Conservation (phyloP, 2,888 invertebrate species). For the Scaptomyza cyrtandrae region DNA sequence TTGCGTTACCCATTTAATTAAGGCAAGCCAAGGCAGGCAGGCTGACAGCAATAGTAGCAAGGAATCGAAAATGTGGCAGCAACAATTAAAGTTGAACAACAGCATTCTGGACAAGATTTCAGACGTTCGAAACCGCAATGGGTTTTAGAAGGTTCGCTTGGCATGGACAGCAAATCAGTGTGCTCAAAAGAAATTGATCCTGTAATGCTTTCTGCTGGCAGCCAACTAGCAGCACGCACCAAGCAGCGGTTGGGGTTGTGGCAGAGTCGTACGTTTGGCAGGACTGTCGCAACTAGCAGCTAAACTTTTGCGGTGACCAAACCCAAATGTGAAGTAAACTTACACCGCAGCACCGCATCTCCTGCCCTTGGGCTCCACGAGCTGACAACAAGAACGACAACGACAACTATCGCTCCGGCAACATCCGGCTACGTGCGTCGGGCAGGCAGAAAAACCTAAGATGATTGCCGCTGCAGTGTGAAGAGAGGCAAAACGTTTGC, state of each 20-base stretch:
- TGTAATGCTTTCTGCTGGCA: conserved; percentile 54
- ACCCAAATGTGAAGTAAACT: conserved; percentile 61
- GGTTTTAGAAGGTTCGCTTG: conserved; percentile 11
- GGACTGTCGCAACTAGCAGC: conserved; percentile 55
- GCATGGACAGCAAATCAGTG: conserved; percentile 49
- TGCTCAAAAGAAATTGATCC: conserved; percentile 61
- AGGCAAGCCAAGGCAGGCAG: conserved; percentile 21
- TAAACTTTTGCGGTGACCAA: conserved; percentile 74
- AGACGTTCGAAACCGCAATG: conserved; percentile 15
- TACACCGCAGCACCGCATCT: conserved; percentile 34
- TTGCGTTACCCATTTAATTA: conserved; percentile 60
- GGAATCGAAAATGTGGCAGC: conserved; percentile 1
- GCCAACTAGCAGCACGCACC: conserved; percentile 39
- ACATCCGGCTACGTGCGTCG: conserved; percentile 73
- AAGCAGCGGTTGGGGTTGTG: neutral
- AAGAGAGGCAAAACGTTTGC: conserved; percentile 51
- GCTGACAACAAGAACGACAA: conserved; percentile 62
- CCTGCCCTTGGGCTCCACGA: neutral
- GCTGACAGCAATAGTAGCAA: conserved; percentile 14
- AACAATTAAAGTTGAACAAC: conserved; percentile 16
- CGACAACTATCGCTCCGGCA: conserved; percentile 70
- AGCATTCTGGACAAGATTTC: conserved; percentile 37
- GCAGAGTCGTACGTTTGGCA: neutral
- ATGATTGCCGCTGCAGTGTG: conserved; percentile 45
- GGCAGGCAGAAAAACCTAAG: conserved; percentile 36